A percentile compares a stretch with the other conserved stretches of the same genome.
phyloP scores from a whole-genome alignment of 2,113 vertebrate genomes.

The Nothoprocta pentlandii region DNA sequence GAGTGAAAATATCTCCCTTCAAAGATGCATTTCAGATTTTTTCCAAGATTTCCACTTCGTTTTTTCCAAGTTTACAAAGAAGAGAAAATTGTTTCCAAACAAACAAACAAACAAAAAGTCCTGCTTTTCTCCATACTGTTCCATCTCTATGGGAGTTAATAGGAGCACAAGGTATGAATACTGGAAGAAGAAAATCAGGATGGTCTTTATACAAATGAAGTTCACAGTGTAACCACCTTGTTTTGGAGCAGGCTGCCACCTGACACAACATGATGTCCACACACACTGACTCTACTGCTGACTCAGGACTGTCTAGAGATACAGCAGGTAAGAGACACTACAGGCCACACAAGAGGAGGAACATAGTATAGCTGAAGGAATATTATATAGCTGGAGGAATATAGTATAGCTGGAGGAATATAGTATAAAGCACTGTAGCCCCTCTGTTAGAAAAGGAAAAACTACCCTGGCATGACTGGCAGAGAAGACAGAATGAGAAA shows the following conservation, averaged over 20 bases:
- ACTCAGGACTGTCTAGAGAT: fast-evolving
- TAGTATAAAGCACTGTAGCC: neutral
- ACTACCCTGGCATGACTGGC: neutral
- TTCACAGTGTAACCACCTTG: neutral
- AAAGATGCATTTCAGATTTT: neutral
- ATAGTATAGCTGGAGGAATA: neutral
- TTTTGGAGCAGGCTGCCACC: neutral
- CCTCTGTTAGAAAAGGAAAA: neutral
- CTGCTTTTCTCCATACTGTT: neutral
- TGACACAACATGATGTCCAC: neutral
- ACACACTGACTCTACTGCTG: neutral
- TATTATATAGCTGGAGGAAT: neutral
- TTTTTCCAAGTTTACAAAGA: neutral
- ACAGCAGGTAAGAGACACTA: neutral
- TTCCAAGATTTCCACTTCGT: neutral
- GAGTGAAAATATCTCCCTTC: neutral
- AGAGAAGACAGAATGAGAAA: neutral
- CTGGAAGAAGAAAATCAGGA: neutral
- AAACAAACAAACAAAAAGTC: too few species aligned
- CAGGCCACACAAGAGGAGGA: neutral
- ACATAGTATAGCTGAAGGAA: neutral
- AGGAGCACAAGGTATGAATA: neutral
- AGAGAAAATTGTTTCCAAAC: neutral
- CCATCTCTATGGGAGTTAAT: neutral
- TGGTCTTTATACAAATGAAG: neutral